Evolutionary conservation across 2,888 invertebrate genomes (phyloP), one percentile per base, ranked within the genome.

Genomic region (Augochlorella aurata): DNA sequence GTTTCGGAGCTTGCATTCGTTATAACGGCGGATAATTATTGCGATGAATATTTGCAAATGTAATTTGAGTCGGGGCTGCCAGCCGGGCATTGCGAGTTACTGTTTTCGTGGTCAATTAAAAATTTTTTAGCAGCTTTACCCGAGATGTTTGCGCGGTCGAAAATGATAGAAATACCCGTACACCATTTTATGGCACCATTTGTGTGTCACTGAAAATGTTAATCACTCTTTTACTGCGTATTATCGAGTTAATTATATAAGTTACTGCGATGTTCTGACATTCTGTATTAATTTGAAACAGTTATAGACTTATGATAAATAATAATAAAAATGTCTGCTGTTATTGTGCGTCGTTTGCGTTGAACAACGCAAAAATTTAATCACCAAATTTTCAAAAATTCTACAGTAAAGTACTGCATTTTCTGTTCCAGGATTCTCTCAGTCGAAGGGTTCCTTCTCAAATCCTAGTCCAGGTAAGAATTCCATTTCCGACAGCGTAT

Each of bases 401-500:
- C 38, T 44, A 18, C 18, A 29, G 4, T n/a, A 18, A 38, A 44
- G 3, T 3, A 63, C 81, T 79, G 76, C 44, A 38, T 87, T 85
- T 88, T 82, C 79, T 88, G 83, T 87, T 93, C 68, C 90, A 93
- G 92, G 92, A 79, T 93, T 91, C 85, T 91, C 93, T 50, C 93
- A 93, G 86, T 91, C 93, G 74, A 93, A 93, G 90, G 89, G 89
- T 71, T 89, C 91, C 77, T 93, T 92, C 85, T 88, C 92, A 78
- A 92, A 90, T 86, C 81, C 92, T 73, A 92, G 90, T 88, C 90
- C 92, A 86, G 93, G 93, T 93, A 89, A 93, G 91, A 14, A 54
- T 10, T 21, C 0, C 2, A 38, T 29, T 2, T 18, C 14, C 10
- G 4, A 65, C 18, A 44, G 4, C 4, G 18, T 44, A 10, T 18